These are phyloP conservation scores for Hololepta plana DNA, from an alignment of 2,888 invertebrate species.

Conservation along the genomic window DNA sequence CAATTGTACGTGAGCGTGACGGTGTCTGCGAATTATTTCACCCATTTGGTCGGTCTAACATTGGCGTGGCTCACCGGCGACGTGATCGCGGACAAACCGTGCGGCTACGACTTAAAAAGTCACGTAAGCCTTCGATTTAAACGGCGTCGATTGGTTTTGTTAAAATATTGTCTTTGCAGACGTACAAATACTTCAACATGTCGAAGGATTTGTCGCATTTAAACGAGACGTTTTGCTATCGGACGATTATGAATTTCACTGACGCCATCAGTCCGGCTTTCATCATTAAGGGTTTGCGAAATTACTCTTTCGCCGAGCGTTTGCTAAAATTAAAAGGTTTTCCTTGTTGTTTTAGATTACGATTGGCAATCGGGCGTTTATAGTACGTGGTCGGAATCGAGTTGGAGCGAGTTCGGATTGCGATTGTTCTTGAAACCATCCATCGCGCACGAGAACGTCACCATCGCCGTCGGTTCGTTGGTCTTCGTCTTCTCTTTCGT, in stretches of 20 bases:
- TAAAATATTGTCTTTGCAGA: constrained; percentile 15
- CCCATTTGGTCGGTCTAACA: constrained; percentile 39
- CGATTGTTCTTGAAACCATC: constrained; percentile 64
- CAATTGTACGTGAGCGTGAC: constrained; percentile 46
- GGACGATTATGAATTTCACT: constrained; percentile 55
- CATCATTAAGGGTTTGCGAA: constrained; percentile 38
- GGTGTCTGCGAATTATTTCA: constrained; percentile 28
- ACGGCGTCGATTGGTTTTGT: no score
- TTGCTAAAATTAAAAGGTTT: constrained; percentile 2
- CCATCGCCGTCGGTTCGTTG: constrained; percentile 32
- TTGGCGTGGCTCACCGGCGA: constrained; percentile 44
- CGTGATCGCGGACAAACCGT: constrained; percentile 22
- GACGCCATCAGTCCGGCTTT: constrained; percentile 74
- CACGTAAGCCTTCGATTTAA: no score
- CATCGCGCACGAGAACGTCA: constrained; percentile 33
- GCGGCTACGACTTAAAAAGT: constrained; percentile 22
- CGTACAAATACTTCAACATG: constrained; percentile 36
- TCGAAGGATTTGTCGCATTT: constrained; percentile 31
- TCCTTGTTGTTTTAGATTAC: constrained; percentile 36
- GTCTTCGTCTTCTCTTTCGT: constrained; percentile 32
- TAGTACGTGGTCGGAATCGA: constrained; percentile 81
- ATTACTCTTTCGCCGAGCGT: constrained; percentile 3
- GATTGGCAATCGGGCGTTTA: constrained; percentile 57
- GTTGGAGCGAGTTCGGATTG: constrained; percentile 57
- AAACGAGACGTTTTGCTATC: constrained; percentile 47